These are phyloP conservation scores for Gnathonemus echidnorhynchus DNA, from an alignment of 2,113 vertebrate species.

Conservation along the genomic window DNA sequence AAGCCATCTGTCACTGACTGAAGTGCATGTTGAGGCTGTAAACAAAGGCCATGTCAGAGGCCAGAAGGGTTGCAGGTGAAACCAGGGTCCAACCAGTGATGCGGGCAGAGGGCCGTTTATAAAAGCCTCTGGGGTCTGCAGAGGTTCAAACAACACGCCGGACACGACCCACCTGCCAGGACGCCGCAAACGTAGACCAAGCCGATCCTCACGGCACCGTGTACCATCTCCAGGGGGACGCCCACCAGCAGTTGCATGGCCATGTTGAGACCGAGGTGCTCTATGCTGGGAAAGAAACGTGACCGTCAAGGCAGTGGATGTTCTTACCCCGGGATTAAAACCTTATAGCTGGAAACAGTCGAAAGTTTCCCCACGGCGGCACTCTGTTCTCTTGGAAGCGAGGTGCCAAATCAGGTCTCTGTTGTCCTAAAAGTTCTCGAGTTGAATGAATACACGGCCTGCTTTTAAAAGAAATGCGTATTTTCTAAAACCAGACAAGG, in stretches of 20 bases:
- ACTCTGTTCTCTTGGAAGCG: neutral
- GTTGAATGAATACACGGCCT: neutral
- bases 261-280: conserved; percentile 91
- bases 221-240: conserved; percentile 95
- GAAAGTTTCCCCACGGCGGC: neutral
- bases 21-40: conserved; percentile 21
- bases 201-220: conserved; percentile 83
- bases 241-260: conserved; percentile 92
- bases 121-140: neutral
- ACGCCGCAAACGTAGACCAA: conserved; percentile 87
- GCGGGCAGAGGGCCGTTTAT: neutral
- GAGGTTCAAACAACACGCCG: neutral
- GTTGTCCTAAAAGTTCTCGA: neutral
- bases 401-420: neutral
- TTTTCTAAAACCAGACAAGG: neutral
- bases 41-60: conserved; percentile 24
- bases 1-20: conserved; percentile 46
- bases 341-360: neutral
- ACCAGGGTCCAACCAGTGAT: neutral
- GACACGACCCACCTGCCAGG: conserved; percentile 75
- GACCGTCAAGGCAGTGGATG: neutral
- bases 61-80: conserved; percentile 10
- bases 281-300: conserved; percentile 73
- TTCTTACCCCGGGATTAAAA: neutral
- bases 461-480: neutral